Percentiles rank a stretch among this genome's conserved stretches.
These are phyloP conservation scores for Pilophorus perplexus DNA, from an alignment of 2,888 invertebrate genomes.

Conservation along the genomic window DNA sequence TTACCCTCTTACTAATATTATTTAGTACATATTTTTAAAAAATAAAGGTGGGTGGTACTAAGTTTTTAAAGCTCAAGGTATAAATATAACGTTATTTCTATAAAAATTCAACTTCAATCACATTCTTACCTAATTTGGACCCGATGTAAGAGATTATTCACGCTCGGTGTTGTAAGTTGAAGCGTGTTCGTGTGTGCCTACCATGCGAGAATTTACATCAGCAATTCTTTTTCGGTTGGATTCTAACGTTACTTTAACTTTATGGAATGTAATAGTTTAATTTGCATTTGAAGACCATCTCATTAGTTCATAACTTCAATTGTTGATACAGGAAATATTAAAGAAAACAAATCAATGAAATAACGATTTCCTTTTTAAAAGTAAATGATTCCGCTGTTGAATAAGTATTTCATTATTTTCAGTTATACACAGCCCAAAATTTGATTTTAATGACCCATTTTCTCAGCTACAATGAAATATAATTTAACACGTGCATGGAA, in stretches of 20 bases:
- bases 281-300: no score
- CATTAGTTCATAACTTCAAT: no score
- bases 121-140: conserved; percentile 33
- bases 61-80: conserved; percentile 3
- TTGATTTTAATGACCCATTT: conserved; percentile 28
- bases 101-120: conserved; percentile 24
- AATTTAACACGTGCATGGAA: conserved; percentile 19
- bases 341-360: no score
- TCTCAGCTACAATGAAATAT: conserved; percentile 18
- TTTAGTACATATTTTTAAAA: conserved; percentile 1
- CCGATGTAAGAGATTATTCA: conserved; percentile 26
- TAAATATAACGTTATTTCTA: conserved; percentile 29
- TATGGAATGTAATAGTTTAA: no score
- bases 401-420: conserved; percentile 2
- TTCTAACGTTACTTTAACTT: no score
- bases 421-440: conserved; percentile 33
- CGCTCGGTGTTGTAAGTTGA: not conserved
- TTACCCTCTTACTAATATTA: conserved; percentile 13
- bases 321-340: no score
- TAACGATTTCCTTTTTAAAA: no score
- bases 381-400: conserved; percentile 22
- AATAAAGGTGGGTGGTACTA: not conserved
- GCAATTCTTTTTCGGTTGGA: no score
- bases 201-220: not conserved
- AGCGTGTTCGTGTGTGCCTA: not conserved